These are phyloP conservation scores for Hippocampus abdominalis DNA, from an alignment of 2,113 vertebrate genomes.

Conservation along the genomic window DNA sequence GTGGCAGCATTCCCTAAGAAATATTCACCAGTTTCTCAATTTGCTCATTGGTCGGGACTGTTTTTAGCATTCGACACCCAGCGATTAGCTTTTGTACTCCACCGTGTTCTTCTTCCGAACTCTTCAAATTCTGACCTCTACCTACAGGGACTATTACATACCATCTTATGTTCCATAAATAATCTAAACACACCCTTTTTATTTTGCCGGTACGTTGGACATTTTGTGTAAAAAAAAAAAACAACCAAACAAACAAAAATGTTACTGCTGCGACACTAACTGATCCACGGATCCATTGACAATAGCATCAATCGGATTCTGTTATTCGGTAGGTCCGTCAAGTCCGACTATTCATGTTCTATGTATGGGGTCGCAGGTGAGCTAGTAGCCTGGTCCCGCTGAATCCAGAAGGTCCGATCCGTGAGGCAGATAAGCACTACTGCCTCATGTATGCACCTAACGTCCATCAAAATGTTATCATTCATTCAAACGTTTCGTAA, in stretches of 20 bases:
- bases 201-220: too few species aligned
- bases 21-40: constrained; percentile 21
- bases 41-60: constrained; percentile 42
- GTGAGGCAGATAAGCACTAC: too few species aligned
- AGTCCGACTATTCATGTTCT: neutral
- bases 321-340: neutral
- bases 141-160: neutral
- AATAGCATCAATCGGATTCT: neutral
- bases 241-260: too few species aligned
- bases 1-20: constrained; percentile 56
- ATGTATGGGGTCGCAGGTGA: too few species aligned
- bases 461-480: constrained; percentile 49
- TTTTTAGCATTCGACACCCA: constrained; percentile 34
- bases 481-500: constrained; percentile 44
- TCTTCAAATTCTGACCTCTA: neutral
- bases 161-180: neutral
- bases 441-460: constrained; percentile 43
- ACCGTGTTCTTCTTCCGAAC: neutral
- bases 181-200: neutral
- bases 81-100: neutral
- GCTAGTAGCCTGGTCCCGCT: too few species aligned
- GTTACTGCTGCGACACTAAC: too few species aligned
- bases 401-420: too few species aligned
- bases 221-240: too few species aligned
- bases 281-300: too few species aligned